Conservation (phyloP, 2,113 vertebrate genomes). For the Crotophaga sulcirostris region DNA sequence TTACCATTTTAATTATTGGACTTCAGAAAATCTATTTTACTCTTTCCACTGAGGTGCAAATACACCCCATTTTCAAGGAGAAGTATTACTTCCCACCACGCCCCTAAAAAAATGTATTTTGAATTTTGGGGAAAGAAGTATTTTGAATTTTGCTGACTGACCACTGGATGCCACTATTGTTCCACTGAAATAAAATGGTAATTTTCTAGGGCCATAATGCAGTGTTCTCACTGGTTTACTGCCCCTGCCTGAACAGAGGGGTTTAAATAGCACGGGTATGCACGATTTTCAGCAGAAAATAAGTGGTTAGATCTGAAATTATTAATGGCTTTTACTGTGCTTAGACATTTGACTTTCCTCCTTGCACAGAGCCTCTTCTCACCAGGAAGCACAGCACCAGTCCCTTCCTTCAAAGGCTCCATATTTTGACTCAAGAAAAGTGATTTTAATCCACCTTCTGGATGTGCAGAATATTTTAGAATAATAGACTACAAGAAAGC, state of each 20-base stretch:
- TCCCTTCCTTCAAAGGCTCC: neutral
- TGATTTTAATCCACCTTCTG: neutral
- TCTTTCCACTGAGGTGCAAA: neutral
- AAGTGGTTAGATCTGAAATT: neutral
- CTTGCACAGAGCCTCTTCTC: neutral
- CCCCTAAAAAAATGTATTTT: neutral
- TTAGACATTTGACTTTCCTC: neutral
- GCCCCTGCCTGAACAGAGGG: neutral
- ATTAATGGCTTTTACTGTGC: neutral
- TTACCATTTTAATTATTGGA: neutral
- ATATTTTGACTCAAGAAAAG: neutral
- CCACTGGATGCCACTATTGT: conserved; percentile 69
- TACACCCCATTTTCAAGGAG: neutral
- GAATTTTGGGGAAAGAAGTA: neutral
- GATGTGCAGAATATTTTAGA: neutral
- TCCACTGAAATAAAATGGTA: conserved; percentile 23
- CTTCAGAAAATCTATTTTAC: neutral
- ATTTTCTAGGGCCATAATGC: too few species aligned
- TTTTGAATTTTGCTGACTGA: conserved; percentile 7
- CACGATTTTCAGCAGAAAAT: neutral
- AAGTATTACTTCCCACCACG: neutral
- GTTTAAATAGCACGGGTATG: neutral
- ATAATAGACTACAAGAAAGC: too few species aligned
- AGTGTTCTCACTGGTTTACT: neutral
- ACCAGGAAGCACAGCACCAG: neutral